Base-by-base conservation (phyloP, 1,140 invertebrate genomes). In the Scaptomyza graminum region DNA sequence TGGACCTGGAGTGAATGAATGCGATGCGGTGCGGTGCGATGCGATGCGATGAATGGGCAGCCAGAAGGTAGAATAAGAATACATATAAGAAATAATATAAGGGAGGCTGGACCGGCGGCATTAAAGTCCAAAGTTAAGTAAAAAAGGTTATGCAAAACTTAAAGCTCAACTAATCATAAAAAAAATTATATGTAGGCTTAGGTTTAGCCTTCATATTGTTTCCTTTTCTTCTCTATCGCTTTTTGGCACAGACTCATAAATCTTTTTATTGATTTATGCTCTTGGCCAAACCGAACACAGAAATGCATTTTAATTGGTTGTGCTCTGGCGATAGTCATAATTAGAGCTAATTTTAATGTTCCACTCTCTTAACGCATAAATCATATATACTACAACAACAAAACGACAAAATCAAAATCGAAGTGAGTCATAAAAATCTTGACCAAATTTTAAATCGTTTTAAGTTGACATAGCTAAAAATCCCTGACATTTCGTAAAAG, bases 221-320 rank as follows among this genome's bases (percentile, higher is more conserved):
- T 60, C 22, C 15, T 64, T 50, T 54, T 54, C 8, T 28, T 39
- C 18, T 54, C 28, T 41, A 37, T 11, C 39, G 62, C 37, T 61
- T 67, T 76, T 67, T 52, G 56, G 50, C 55, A 5, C 74, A 88
- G 83, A 72, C 79, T 51, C 83, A 88, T 88, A 88, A 88, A 88
- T 88, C 83, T 83, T 88, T 22, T 68, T 77, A 88, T 88, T 88
- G 83, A 88, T 88, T 88, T 88, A 88, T 88, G 83, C 75, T 69
- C 65, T 46, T 44, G 50, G 49, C 43, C 54, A 39, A 31, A 31
- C 1, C 31, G 39, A 55, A 55, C 64, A 55, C 63, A 74, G 65
- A 74, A 88, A 88, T 88, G 84, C 79, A 88, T 88, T 88, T 87
- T 88, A 88, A 88, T 88, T 88, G 83, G 73, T 79, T 66, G 64